Evolutionary conservation across 2,888 invertebrate genomes (phyloP).

Genomic region (Cactoblastis cactorum): DNA sequence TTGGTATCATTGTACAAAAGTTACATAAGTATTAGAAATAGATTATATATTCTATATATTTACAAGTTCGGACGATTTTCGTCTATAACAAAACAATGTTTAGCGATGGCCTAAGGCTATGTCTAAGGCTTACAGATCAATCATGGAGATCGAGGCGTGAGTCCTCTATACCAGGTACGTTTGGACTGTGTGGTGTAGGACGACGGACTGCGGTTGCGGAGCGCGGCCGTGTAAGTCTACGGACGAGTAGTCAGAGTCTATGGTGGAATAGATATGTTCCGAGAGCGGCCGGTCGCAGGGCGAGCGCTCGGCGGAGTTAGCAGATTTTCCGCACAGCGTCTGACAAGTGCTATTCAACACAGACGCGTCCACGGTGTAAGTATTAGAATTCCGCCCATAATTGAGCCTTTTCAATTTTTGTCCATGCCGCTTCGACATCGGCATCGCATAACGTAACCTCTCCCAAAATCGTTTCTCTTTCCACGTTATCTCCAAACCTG

Average conservation of each 20-base stretch:
- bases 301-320: slow-evolving; percentile 76
- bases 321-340: slow-evolving; percentile 78
- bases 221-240: slow-evolving; percentile 64
- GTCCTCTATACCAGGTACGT: slow-evolving; percentile 67
- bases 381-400: slow-evolving; percentile 90
- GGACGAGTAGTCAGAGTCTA: slow-evolving; percentile 93
- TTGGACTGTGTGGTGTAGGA: slow-evolving; percentile 73
- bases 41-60: slow-evolving; percentile 60
- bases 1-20: slow-evolving; percentile 79
- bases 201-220: slow-evolving; percentile 65
- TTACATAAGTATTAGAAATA: slow-evolving; percentile 55
- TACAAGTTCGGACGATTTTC: slow-evolving; percentile 62
- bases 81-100: slow-evolving; percentile 58
- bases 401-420: slow-evolving; percentile 79
- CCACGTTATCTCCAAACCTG: slow-evolving; percentile 91
- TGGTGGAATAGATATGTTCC: slow-evolving; percentile 94
- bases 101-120: slow-evolving; percentile 56
- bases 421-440: slow-evolving; percentile 84
- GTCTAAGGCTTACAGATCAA: slow-evolving; percentile 51
- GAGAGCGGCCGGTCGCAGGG: slow-evolving; percentile 87
- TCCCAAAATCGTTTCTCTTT: slow-evolving; percentile 97
- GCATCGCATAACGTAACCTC: slow-evolving; percentile 93
- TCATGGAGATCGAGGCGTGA: slow-evolving; percentile 57
- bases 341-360: slow-evolving; percentile 81
- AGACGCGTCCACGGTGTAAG: slow-evolving; percentile 88